A percentile compares a stretch with the other conserved stretches of the same genome.
Conservation (phyloP, 1,140 invertebrate species). For the Saccostrea echinata region DNA sequence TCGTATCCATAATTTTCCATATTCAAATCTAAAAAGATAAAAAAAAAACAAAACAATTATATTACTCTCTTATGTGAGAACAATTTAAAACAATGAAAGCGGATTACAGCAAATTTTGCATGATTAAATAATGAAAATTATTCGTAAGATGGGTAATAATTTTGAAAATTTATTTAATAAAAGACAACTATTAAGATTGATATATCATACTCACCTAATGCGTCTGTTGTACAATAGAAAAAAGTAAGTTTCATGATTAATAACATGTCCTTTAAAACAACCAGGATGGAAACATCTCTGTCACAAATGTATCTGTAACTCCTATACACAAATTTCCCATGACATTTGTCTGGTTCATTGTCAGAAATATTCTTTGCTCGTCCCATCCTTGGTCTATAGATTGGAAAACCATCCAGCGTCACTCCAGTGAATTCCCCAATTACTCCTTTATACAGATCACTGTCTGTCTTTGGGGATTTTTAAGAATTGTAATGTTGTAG, state of each 20-base stretch:
- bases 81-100: too few relatives aligned
- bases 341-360: slow-evolving; percentile 50
- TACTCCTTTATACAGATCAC: slow-evolving; percentile 49
- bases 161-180: too few relatives aligned
- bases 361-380: slow-evolving; percentile 32
- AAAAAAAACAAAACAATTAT: not conserved
- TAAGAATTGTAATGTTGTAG: slow-evolving; percentile 32
- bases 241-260: not conserved
- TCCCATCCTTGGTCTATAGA: slow-evolving; percentile 48
- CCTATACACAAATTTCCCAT: slow-evolving; percentile 48
- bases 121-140: too few relatives aligned
- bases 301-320: slow-evolving; percentile 51
- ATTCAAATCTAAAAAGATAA: not conserved
- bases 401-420: slow-evolving; percentile 54
- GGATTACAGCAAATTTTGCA: too few relatives aligned
- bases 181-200: too few relatives aligned
- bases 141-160: too few relatives aligned
- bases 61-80: too few relatives aligned
- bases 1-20: not conserved
- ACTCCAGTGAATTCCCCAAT: slow-evolving; percentile 55
- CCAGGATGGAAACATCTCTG: slow-evolving; percentile 49
- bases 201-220: not conserved
- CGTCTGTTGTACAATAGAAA: not conserved
- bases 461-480: slow-evolving; percentile 43
- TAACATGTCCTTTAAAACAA: slow-evolving; percentile 25